Percentiles rank a stretch among this genome's conserved stretches.
Evolutionary conservation across 2,113 vertebrate genomes (phyloP).

Genomic region (Corvus moneduloides): DNA sequence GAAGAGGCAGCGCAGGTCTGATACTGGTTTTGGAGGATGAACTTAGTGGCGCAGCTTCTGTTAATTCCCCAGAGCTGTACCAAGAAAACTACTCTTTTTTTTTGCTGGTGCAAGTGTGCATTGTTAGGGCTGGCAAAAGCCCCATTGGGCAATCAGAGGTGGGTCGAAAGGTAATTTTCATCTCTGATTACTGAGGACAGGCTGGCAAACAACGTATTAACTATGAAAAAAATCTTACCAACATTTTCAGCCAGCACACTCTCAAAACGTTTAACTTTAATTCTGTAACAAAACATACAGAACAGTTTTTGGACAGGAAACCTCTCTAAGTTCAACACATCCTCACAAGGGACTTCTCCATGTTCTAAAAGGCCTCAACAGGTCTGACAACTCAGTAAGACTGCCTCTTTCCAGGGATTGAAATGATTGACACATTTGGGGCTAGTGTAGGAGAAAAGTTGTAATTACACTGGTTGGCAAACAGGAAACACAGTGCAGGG

Average conservation of each 20-base stretch:
- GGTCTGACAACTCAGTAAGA: not conserved
- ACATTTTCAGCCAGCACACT: not conserved
- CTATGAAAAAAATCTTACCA: not conserved
- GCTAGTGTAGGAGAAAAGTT: not conserved
- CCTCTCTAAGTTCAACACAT: not conserved
- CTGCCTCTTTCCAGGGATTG: not conserved
- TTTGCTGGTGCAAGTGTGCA: not conserved
- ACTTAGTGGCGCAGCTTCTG: not conserved
- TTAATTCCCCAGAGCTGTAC: not conserved
- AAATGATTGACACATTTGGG: not conserved
- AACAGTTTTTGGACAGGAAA: accelerated
- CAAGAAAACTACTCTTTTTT: not conserved
- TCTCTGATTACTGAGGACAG: not conserved
- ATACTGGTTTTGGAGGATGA: not conserved
- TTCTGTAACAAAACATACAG: not conserved
- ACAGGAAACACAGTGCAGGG: not conserved
- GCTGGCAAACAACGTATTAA: not conserved
- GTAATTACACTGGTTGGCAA: not conserved
- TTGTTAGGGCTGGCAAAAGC: too few species aligned
- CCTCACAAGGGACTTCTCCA: not conserved
- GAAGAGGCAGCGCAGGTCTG: not conserved
- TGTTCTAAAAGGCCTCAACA: not conserved
- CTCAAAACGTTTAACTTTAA: not conserved
- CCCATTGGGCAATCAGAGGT: not conserved
- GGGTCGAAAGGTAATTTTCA: not conserved